Evolutionary conservation across 1,140 invertebrate species (phyloP), one percentile per base, ranked within the genome.

Genomic region (Elymnias hypermnestra): DNA sequence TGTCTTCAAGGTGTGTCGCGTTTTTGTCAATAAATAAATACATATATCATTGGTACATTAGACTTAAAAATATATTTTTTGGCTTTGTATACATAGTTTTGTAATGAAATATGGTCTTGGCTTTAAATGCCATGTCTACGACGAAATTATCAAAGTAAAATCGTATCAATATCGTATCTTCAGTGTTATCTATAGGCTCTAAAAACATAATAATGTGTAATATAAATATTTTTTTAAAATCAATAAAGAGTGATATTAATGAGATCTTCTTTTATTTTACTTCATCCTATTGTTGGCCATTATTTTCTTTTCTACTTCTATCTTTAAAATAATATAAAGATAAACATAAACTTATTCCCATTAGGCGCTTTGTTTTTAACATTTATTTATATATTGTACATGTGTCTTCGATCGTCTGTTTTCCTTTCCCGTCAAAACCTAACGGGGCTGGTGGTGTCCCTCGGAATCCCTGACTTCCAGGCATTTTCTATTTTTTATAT

Each of bases 201-300:
- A 72, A 72, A 29, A 72, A 49, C 53, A 53, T 68, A 66, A 78
- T 72, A 72, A 77, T 83, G 72, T 82, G 70, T 81, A 73, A 81
- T 75, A 83, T 73, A 72, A 73, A 69, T 83, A 83, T 81, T 84
- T 83, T 84, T 84, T 78, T 82, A 78, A 79, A 82, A 79, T 72
- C 67, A 84, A 76, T 82, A 84, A 84, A 82, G 77, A 82, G 77
- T 84, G 77, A 84, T 83, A 79, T 83, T 79, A 55, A 76, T 61
- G 59, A 17, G 29, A 15, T 61, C 35, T 22, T 47, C 39, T 68
- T 57, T 62, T 57, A 65, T 61, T 55, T 29, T 5, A 12, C 25
- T 25, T n/a, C 8, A 8, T 6, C 21, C 21, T 22, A 2, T 8
- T 6, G 8, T 2, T 22, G 21, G n/a, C n/a, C n/a, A n/a, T n/a